Evolutionary conservation across 2,797 vertebrate genomes (phyloP).

Genomic region (Distichodus sexfasciatus): DNA sequence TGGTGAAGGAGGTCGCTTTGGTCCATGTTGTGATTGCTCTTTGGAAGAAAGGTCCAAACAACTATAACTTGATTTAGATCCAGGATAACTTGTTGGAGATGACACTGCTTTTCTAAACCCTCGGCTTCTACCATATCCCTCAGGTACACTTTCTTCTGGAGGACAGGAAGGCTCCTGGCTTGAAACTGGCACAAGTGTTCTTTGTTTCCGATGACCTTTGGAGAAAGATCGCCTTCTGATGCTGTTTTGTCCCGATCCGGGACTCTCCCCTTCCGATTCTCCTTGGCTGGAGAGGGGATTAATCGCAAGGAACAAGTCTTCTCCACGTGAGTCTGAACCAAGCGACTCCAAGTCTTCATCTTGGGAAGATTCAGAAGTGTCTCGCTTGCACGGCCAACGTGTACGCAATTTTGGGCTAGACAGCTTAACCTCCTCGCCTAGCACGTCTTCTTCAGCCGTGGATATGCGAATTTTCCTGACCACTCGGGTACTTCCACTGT

Average conservation of each 20-base stretch:
- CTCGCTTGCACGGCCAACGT: conserved; percentile 37
- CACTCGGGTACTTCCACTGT: conserved; percentile 56
- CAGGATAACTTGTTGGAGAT: conserved; percentile 10
- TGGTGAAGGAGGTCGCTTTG: conserved; percentile 66
- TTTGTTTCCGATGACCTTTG: conserved; percentile 61
- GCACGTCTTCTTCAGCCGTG: conserved; percentile 63
- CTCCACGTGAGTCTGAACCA: conserved; percentile 58
- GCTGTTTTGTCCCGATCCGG: conserved; percentile 47
- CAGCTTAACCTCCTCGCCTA: conserved; percentile 53
- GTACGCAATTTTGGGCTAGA: conserved; percentile 46
- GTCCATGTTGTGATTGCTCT: conserved; percentile 53
- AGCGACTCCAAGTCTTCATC: conserved; percentile 69
- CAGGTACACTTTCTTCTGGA: conserved; percentile 51
- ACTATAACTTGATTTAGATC: conserved; percentile 62
- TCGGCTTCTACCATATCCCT: background rate
- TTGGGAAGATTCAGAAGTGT: conserved; percentile 67
- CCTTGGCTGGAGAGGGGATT: conserved; percentile 66
- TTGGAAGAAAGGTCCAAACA: conserved; percentile 68
- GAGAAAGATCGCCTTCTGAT: conserved; percentile 43
- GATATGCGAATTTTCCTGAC: conserved; percentile 69
- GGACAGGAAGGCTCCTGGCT: conserved; percentile 64
- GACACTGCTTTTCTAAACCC: conserved; percentile 27
- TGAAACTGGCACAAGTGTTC: conserved; percentile 61
- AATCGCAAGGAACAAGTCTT: conserved; percentile 67
- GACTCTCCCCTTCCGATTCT: conserved; percentile 70